Percentiles rank a stretch among this genome's conserved stretches.
Conservation (phyloP, 2,888 invertebrate genomes). For the Suillia variegata region DNA sequence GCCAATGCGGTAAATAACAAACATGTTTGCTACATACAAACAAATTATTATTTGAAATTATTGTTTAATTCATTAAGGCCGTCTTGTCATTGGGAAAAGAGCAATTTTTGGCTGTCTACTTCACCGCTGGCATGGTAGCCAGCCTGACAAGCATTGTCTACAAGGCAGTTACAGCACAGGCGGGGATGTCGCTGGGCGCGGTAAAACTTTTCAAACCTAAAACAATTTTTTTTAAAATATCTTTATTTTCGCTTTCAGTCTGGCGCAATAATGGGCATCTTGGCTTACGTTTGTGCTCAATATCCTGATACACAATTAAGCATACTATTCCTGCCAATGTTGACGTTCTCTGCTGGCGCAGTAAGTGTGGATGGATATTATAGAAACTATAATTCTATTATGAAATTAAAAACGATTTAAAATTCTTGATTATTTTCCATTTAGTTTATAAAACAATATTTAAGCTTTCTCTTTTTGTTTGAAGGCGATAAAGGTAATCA, state of each 20-base stretch:
- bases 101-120: conserved; percentile 89
- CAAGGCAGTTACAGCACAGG: conserved; percentile 73
- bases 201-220: no score
- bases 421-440: background rate
- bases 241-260: conserved; percentile 69
- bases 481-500: conserved; percentile 84
- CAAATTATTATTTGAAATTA: no score
- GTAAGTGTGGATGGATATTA: no score
- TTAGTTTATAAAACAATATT: background rate
- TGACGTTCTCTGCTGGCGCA: conserved; percentile 84
- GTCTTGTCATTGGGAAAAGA: conserved; percentile 82
- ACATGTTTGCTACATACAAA: no score
- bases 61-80: no score
- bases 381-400: background rate
- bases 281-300: conserved; percentile 85
- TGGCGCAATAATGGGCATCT: conserved; percentile 90
- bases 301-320: conserved; percentile 88
- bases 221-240: background rate
- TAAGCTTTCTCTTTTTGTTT: conserved; percentile 32
- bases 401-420: background rate
- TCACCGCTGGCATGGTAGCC: conserved; percentile 86
- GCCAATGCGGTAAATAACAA: conserved; percentile 61
- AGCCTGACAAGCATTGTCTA: conserved; percentile 83
- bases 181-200: conserved; percentile 88
- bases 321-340: conserved; percentile 87